These are phyloP conservation scores for Zaprionus vittiger DNA, from an alignment of 1,140 invertebrate species.

Conservation along the genomic window DNA sequence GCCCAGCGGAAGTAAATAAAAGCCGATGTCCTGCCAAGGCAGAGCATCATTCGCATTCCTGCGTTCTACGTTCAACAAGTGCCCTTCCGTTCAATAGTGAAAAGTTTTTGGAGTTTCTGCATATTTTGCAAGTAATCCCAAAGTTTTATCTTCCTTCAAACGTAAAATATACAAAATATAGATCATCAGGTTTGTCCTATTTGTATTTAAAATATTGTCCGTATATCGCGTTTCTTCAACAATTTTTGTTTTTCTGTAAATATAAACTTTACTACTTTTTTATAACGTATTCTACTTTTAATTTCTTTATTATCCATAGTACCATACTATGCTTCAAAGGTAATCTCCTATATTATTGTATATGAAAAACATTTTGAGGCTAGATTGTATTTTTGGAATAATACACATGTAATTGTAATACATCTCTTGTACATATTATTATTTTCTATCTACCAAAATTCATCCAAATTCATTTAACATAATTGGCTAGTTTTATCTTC, in stretches of 20 bases:
- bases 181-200: conserved; percentile 16
- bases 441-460: not conserved
- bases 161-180: not conserved
- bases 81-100: conserved; percentile 17
- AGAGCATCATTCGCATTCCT: conserved; percentile 75
- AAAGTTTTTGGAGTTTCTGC: conserved; percentile 1
- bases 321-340: not conserved
- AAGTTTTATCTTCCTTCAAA: conserved; percentile 6
- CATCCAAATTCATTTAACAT: not conserved
- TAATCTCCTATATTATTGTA: too few species aligned
- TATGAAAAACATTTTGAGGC: too few species aligned
- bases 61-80: conserved; percentile 72
- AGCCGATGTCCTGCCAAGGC: conserved; percentile 71
- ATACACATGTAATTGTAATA: too few species aligned
- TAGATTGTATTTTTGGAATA: too few species aligned
- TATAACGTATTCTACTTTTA: too few species aligned
- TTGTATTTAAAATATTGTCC: not conserved
- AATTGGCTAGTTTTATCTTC: not conserved
- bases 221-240: not conserved
- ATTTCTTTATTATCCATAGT: not conserved
- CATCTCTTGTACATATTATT: too few species aligned
- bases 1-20: conserved; percentile 75
- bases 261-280: too few species aligned
- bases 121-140: conserved; percentile 10
- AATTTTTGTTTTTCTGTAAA: not conserved